Evolutionary conservation across 2,888 invertebrate genomes (phyloP).

Genomic region (Stenotaenia linearis): DNA sequence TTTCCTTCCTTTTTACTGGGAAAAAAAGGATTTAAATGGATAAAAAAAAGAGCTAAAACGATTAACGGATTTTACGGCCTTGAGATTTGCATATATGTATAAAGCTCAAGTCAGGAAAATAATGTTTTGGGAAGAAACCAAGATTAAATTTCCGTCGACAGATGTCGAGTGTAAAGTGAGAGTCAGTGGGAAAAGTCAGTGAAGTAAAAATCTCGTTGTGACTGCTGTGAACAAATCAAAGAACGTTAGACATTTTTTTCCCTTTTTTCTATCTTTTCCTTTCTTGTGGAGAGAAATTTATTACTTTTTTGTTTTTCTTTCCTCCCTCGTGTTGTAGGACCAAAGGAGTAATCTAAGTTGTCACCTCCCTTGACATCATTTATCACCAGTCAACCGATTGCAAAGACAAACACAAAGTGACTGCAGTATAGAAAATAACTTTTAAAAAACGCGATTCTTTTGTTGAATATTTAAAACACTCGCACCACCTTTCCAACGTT

Average conservation of each 20-base stretch:
- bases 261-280: background rate
- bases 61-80: background rate
- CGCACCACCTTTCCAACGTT: background rate
- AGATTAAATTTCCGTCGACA: constrained; percentile 26
- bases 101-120: background rate
- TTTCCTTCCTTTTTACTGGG: too few species aligned
- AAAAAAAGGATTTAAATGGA: background rate
- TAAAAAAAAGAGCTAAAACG: background rate
- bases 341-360: constrained; percentile 26
- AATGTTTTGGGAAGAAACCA: constrained; percentile 1
- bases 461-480: constrained; percentile 11
- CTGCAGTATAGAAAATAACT: background rate
- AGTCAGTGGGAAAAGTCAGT: constrained; percentile 8
- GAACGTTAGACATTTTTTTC: constrained; percentile 10
- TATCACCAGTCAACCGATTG: constrained; percentile 26
- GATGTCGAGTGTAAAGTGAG: constrained; percentile 12
- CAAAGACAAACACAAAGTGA: constrained; percentile 20
- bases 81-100: background rate
- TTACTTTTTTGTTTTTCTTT: constrained; percentile 26
- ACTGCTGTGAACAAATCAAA: constrained; percentile 24
- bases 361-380: constrained; percentile 26
- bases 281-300: constrained; percentile 1
- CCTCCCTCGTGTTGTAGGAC: constrained; percentile 26
- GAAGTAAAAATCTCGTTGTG: constrained; percentile 24
- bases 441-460: background rate